Conservation (phyloP, 1,140 invertebrate species). For the Tetranychus cinnabarinus region DNA sequence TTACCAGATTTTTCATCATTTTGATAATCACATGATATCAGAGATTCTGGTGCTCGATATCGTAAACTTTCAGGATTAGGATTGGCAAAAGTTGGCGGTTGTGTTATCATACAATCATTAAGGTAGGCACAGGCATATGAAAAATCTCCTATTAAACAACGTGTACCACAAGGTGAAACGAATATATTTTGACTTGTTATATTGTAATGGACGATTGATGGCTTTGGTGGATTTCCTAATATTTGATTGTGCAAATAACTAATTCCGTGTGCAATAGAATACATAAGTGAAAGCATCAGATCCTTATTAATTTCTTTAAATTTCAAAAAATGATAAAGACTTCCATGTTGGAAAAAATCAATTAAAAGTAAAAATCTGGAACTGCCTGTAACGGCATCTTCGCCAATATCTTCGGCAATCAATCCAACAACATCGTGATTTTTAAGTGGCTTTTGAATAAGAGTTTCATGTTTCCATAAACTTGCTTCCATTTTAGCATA, state of each 20-base stretch:
- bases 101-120: not conserved
- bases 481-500: constrained; percentile 79
- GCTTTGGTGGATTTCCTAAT: constrained; percentile 59
- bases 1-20: constrained; percentile 85
- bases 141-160: constrained; percentile 80
- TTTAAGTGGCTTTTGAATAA: constrained; percentile 77
- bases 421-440: constrained; percentile 86
- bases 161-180: constrained; percentile 68
- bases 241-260: constrained; percentile 84
- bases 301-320: constrained; percentile 46
- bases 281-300: constrained; percentile 63
- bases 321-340: constrained; percentile 73
- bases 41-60: constrained; percentile 32
- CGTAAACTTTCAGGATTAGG: constrained; percentile 41
- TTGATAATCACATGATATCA: constrained; percentile 59
- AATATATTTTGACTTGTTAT: constrained; percentile 89
- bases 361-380: constrained; percentile 81
- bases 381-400: constrained; percentile 79
- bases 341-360: constrained; percentile 81
- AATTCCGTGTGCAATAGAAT: constrained; percentile 75
- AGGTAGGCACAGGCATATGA: constrained; percentile 24
- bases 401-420: constrained; percentile 41
- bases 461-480: constrained; percentile 84
- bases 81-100: not conserved
- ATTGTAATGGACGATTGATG: constrained; percentile 84